These are phyloP conservation scores for Mergus octosetaceus DNA, from an alignment of 2,797 vertebrate species.

Conservation along the genomic window DNA sequence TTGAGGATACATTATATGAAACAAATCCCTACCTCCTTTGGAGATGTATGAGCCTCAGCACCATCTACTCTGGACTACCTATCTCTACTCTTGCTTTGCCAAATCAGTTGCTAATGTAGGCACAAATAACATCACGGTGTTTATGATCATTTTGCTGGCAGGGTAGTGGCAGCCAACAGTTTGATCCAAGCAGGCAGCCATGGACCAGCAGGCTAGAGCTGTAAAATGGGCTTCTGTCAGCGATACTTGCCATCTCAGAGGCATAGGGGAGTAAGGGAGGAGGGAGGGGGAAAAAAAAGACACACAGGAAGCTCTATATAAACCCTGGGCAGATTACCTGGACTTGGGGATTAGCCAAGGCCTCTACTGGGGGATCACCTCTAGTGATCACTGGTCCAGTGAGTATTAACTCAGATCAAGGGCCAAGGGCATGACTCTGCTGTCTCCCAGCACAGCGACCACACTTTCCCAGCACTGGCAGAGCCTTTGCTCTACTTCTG, in stretches of 20 bases:
- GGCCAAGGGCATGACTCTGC: neutral
- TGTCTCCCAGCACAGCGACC: neutral
- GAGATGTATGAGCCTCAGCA: neutral
- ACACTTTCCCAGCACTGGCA: neutral
- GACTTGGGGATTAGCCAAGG: neutral
- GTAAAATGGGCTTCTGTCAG: neutral
- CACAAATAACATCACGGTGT: neutral
- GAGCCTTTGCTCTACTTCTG: neutral
- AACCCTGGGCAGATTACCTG: neutral
- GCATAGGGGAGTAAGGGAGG: rapidly evolving
- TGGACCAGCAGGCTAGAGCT: neutral
- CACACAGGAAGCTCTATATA: neutral
- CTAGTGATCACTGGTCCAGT: neutral
- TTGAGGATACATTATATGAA: neutral
- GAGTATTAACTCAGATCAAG: neutral
- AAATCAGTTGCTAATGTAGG: neutral
- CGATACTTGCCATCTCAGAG: neutral
- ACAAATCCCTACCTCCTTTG: neutral
- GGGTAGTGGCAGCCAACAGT: neutral
- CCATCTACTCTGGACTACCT: neutral
- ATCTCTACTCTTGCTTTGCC: neutral
- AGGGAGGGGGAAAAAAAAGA: no score
- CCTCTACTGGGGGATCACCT: neutral
- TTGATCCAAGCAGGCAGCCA: neutral
- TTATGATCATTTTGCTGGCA: neutral